Conservation (phyloP, 2,888 invertebrate species). For the Cotesia congregata region DNA sequence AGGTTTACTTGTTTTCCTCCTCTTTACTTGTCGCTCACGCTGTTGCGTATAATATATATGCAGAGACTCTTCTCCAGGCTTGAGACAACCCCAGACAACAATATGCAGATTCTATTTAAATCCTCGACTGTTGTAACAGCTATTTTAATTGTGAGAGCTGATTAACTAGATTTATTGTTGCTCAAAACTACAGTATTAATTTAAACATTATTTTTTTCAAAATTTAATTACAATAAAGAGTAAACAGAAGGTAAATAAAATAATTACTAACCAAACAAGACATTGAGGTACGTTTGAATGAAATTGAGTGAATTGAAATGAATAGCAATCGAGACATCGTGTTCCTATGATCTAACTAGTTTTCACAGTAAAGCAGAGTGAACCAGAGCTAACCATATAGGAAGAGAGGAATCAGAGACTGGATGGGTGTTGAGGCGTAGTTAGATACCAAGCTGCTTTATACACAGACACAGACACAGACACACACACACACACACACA, state of each 20-base stretch:
- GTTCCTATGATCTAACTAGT: conserved; percentile 45
- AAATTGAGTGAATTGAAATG: conserved; percentile 45
- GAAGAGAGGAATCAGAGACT: background rate
- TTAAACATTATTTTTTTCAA: background rate
- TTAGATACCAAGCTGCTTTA: conserved; percentile 24
- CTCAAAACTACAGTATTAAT: background rate
- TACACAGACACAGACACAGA: conserved; percentile 10
- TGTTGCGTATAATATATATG: background rate
- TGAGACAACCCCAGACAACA: background rate
- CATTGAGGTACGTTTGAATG: conserved; percentile 31
- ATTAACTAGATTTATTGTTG: background rate
- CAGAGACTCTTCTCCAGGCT: no score
- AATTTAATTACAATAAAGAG: background rate
- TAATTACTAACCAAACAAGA: background rate
- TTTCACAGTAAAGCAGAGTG: conserved; percentile 41
- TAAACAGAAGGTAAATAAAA: background rate
- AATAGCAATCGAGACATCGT: conserved; percentile 42
- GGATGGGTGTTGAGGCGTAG: conserved; percentile 39
- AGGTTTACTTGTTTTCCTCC: background rate
- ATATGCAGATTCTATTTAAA: background rate
- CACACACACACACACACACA: background rate
- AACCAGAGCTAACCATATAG: background rate
- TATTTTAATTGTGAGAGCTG: background rate
- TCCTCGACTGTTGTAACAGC: background rate
- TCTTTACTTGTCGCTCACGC: background rate